Conservation (phyloP, 2,113 vertebrate species). For the Rhombomys opimus region DNA sequence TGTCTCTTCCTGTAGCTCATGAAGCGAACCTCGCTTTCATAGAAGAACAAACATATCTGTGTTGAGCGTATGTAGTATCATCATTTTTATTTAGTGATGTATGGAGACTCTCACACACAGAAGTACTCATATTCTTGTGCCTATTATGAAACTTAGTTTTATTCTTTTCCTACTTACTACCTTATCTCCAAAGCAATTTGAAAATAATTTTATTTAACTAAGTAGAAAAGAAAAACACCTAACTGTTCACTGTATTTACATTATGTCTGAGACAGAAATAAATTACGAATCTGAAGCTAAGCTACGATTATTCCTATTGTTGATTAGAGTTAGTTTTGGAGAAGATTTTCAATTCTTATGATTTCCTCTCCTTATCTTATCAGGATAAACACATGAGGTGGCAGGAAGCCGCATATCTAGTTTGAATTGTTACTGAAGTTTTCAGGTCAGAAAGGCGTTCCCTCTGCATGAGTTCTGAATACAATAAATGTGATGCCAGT, state of each 20-base stretch:
- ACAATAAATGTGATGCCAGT: neutral
- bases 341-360: slow-evolving; percentile 49
- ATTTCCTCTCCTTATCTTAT: slow-evolving; percentile 67
- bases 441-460: slow-evolving; percentile 1
- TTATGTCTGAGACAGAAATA: slow-evolving; percentile 56
- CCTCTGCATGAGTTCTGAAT: neutral
- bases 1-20: slow-evolving; percentile 13
- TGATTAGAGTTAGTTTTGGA: slow-evolving; percentile 58
- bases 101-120: neutral
- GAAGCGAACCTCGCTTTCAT: neutral
- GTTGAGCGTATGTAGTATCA: neutral
- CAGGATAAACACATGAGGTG: slow-evolving; percentile 25
- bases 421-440: slow-evolving; percentile 40
- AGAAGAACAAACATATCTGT: neutral
- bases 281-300: slow-evolving; percentile 47
- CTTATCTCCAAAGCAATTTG: neutral
- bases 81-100: neutral
- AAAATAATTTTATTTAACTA: slow-evolving; percentile 56
- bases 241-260: slow-evolving; percentile 41
- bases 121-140: neutral
- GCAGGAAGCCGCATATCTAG: neutral
- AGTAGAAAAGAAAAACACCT: slow-evolving; percentile 36
- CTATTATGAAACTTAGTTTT: slow-evolving; percentile 19
- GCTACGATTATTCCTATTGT: neutral
- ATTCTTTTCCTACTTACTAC: neutral